Base-by-base conservation (phyloP, 2,797 vertebrate genomes). In the Arremon aurantiirostris region DNA sequence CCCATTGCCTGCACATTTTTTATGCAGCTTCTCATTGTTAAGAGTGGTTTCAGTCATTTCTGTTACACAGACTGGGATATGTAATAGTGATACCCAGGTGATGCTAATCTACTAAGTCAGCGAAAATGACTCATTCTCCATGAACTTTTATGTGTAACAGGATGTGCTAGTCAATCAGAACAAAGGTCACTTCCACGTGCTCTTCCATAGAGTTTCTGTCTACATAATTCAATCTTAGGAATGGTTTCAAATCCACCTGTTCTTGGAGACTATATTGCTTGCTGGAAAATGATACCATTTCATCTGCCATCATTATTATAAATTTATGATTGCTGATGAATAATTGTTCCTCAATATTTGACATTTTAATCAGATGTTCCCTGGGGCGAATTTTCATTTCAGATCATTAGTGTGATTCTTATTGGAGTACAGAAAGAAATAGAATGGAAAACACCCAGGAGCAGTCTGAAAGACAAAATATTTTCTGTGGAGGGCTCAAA, bases 351-450 rank as follows among this genome's bases (percentile, higher is more conserved):
- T 91, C 73, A 87, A 57, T 89, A 87, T 92, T 85, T 75, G 61
- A 81, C 28, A 27, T 78, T 94, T 95, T 93, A 95, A 95, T 93
- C 61, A 91, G 81, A 76, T 81, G 28, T 87, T 94, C 72, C 72
- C 66, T 30, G 69, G 34, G 72, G 84, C 34, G 1, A 30, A 68
- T 83, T 94, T 91, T 96, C 50, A 89, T 87, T 92, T 89, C 28
- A 83, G 32, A 87, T 78, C 50, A 46, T 94, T 78, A 92, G 12
- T 32, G 28, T 92, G 73, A 86, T 90, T 86, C 60, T 86, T 95
- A 93, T 39, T 90, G 65, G 23, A 83, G 19, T 55, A 75, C 32
- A 61, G 66, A 85, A 93, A 69, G 42, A 79, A 69, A 68, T 68
- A 21, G 87, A 79, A 90, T 82, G n/a, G 55, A 80, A 94, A 92